Percentiles rank a stretch among this genome's conserved stretches.
Conservation (phyloP, 2,888 invertebrate genomes). For the Boloria selene region DNA sequence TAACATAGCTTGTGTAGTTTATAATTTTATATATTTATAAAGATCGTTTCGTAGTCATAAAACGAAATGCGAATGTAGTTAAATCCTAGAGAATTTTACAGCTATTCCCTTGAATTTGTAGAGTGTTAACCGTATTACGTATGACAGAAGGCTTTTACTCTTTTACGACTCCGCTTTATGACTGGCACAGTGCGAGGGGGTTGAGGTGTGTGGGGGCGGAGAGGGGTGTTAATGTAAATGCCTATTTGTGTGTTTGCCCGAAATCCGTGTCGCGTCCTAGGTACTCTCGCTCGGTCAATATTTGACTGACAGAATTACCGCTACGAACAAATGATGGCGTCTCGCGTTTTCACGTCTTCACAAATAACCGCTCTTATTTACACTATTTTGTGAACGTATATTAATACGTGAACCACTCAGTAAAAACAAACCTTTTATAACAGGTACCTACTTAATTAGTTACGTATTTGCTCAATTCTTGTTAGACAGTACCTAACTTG, state of each 20-base stretch:
- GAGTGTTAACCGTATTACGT: slow-evolving; percentile 41
- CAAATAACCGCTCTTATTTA: slow-evolving; percentile 45
- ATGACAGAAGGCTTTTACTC: slow-evolving; percentile 42
- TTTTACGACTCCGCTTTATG: slow-evolving; percentile 43
- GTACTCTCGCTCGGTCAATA: slow-evolving; percentile 67
- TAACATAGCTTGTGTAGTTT: neutral
- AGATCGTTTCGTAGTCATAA: neutral
- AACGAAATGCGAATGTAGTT: slow-evolving; percentile 9
- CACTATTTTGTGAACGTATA: slow-evolving; percentile 14
- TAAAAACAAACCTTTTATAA: neutral
- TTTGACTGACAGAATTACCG: slow-evolving; percentile 77
- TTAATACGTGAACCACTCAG: slow-evolving; percentile 14
- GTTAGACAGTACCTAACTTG: too few species aligned
- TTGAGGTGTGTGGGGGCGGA: slow-evolving; percentile 41
- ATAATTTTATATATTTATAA: neutral
- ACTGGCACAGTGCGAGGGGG: slow-evolving; percentile 31
- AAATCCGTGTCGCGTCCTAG: slow-evolving; percentile 79
- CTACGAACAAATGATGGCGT: slow-evolving; percentile 73
- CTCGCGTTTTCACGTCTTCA: slow-evolving; percentile 61
- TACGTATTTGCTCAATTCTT: too few species aligned
- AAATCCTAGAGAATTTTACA: slow-evolving; percentile 30
- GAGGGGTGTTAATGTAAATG: slow-evolving; percentile 73
- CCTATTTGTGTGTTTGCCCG: slow-evolving; percentile 76
- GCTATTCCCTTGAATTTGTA: slow-evolving; percentile 18
- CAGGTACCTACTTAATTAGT: neutral